phyloP scores from a whole-genome alignment of 1,140 invertebrate genomes.

The Trichonephila clavipes region DNA sequence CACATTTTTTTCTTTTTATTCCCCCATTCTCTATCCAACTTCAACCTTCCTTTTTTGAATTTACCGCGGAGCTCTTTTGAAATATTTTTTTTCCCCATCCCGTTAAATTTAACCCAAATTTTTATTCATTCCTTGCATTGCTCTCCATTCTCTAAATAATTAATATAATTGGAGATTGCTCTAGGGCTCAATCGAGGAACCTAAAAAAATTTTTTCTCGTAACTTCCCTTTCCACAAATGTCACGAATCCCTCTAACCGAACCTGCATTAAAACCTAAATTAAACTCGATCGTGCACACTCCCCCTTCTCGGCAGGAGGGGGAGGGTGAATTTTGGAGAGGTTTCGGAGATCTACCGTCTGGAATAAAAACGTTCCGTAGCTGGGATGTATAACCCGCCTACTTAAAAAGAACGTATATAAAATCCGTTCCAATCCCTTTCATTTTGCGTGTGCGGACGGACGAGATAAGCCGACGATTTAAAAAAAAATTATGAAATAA shows the following conservation, averaged over 20 bases:
- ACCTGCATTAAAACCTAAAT: constrained; percentile 50
- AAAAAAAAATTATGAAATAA: neutral
- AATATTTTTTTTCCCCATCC: too few species aligned
- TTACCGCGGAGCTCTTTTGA: too few species aligned
- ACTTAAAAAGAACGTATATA: constrained; percentile 8
- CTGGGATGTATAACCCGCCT: constrained; percentile 9
- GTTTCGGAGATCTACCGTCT: constrained; percentile 15
- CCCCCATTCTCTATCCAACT: too few species aligned
- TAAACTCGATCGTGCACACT: constrained; percentile 56
- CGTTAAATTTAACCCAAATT: neutral
- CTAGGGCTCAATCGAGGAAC: neutral
- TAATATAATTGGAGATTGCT: constrained; percentile 37
- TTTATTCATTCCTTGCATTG: neutral
- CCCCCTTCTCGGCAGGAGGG: neutral
- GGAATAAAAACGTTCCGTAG: neutral
- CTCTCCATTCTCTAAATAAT: constrained; percentile 11
- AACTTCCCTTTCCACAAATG: neutral
- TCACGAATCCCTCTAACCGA: constrained; percentile 30
- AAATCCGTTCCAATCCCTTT: constrained; percentile 1
- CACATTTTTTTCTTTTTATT: too few species aligned
- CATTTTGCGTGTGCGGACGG: constrained; percentile 19
- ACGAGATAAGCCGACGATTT: constrained; percentile 27
- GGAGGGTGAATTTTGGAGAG: neutral
- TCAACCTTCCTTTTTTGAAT: too few species aligned
- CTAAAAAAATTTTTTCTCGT: neutral